Conservation (phyloP, 2,888 invertebrate species). For the Hylaea fasciaria region DNA sequence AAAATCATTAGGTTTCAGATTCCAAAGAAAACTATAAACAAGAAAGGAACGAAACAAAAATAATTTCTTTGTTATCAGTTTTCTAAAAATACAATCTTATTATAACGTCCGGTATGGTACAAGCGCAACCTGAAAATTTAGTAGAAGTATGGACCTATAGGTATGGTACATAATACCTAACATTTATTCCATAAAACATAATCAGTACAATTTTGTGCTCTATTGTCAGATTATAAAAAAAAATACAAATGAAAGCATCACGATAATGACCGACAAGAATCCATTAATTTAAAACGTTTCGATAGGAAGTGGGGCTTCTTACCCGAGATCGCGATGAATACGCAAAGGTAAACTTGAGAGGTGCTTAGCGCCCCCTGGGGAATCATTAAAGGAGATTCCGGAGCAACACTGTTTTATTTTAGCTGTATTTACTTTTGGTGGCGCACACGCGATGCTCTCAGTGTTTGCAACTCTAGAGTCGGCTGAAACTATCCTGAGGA, state of each 20-base stretch:
- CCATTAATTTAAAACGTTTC: conserved; percentile 54
- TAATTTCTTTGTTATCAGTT: too few relatives aligned
- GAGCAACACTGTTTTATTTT: conserved; percentile 54
- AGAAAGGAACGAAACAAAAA: too few relatives aligned
- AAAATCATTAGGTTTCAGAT: too few relatives aligned
- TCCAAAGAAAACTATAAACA: too few relatives aligned
- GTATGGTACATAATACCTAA: too few relatives aligned
- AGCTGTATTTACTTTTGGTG: conserved; percentile 25
- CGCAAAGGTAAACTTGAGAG: conserved; percentile 52
- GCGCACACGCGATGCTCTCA: neutral
- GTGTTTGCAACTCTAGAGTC: too few relatives aligned
- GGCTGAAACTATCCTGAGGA: too few relatives aligned
- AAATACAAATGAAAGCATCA: conserved; percentile 34
- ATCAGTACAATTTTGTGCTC: neutral
- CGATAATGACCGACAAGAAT: conserved; percentile 37
- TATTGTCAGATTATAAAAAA: conserved; percentile 5
- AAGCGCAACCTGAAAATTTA: too few relatives aligned
- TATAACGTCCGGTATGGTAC: too few relatives aligned
- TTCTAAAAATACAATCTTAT: too few relatives aligned
- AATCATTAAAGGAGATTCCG: conserved; percentile 57
- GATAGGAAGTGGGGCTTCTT: conserved; percentile 55
- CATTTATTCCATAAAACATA: too few relatives aligned
- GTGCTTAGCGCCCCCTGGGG: conserved; percentile 46
- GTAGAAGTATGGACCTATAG: too few relatives aligned
- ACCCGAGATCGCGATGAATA: conserved; percentile 54